Base-by-base conservation (phyloP, 2,797 vertebrate genomes). In the Gymnothorax javanicus region DNA sequence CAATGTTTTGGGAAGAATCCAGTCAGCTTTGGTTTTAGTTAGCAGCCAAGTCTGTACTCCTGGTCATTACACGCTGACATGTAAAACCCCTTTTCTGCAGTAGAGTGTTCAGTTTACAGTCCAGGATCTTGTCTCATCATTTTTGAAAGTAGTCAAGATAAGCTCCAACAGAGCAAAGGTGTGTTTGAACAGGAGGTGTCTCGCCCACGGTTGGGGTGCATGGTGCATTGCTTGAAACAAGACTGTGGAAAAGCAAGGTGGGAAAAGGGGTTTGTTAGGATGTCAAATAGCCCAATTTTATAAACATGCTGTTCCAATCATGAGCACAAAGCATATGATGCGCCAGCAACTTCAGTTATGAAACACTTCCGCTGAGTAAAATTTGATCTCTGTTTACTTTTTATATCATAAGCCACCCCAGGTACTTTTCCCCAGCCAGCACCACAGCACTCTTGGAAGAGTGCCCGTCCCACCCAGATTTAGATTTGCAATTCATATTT, bases 261-360 rank as follows among this genome's bases (percentile, higher is more conserved):
- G 73, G 73, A 4, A 1, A 43, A 15, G 75, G 4, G 5, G 50
- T 54, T 56, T 23, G 52, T 57, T 52, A 59, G 23, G n/a, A 43
- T 62, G 59, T 52, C 43, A 84, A 60, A 62, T 60, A 84, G 27
- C 57, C 9, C 9, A 58, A 9, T 86, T 89, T 90, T 90, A 84
- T 89, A 89, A 89, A 73, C 67, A 25, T 8, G 81, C 33, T 89
- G 91, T 89, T 91, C 52, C 89, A 90, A 90, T 84, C 81, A 88
- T 59, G 77, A 64, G 83, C 81, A 89, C 59, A 62, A 77, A 85
- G 86, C 82, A 58, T 84, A 86, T 56, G 75, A 27, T 57, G 75
- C 27, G 75, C 60, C 52, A 20, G 86, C 54, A 81, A 67, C 25
- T 20, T 12, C 20, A 71, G 85, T 64, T 83, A 56, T 52, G 50